phyloP scores from a whole-genome alignment of 2,888 invertebrate genomes.

The Thera obeliscata region DNA sequence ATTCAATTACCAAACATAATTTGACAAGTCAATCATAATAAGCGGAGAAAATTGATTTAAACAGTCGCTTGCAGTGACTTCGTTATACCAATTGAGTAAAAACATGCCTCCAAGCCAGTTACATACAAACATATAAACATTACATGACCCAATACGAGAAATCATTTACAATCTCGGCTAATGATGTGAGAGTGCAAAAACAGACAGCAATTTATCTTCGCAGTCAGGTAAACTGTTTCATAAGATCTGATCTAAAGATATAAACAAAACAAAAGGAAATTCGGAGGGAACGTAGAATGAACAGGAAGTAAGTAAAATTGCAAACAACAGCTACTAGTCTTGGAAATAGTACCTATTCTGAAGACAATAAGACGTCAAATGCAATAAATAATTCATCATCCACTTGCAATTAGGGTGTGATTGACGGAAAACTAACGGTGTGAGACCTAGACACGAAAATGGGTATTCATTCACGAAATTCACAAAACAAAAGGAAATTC shows the following conservation, averaged over 20 bases:
- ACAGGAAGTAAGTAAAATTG: slow-evolving; percentile 39
- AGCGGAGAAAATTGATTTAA: slow-evolving; percentile 14
- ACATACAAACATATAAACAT: slow-evolving; percentile 11
- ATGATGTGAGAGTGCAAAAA: slow-evolving; percentile 21
- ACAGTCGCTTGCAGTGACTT: neutral
- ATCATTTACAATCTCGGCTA: slow-evolving; percentile 16
- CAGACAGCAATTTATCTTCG: slow-evolving; percentile 12
- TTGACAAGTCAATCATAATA: slow-evolving; percentile 33
- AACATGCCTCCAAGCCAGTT: slow-evolving; percentile 3
- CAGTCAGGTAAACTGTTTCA: slow-evolving; percentile 8
- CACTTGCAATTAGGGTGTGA: slow-evolving; percentile 60
- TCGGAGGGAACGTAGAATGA: neutral
- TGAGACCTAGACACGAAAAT: slow-evolving; percentile 51
- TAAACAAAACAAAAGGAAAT: neutral
- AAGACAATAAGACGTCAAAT: slow-evolving; percentile 54
- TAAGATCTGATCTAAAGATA: slow-evolving; percentile 7
- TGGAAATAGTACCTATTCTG: slow-evolving; percentile 49
- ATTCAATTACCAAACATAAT: slow-evolving; percentile 27
- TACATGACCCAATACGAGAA: slow-evolving; percentile 11
- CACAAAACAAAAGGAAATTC: no score
- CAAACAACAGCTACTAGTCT: slow-evolving; percentile 39
- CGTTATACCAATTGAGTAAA: slow-evolving; percentile 8
- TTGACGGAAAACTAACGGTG: slow-evolving; percentile 67
- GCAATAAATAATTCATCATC: slow-evolving; percentile 44
- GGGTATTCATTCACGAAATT: slow-evolving; percentile 28